Conservation (phyloP, 1,140 invertebrate genomes). For the Lordiphosa mommai region DNA sequence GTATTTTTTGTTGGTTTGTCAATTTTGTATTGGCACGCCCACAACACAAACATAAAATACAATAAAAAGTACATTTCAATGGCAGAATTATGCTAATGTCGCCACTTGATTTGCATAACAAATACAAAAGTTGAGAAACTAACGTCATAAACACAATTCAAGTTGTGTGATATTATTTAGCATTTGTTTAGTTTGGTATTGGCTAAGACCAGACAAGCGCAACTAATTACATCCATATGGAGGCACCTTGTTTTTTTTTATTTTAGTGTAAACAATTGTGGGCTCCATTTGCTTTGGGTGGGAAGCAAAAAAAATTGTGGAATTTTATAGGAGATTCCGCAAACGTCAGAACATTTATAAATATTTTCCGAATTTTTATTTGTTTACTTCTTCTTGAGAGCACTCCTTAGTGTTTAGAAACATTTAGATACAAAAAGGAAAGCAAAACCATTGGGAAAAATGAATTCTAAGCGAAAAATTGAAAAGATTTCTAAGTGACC, state of each 20-base stretch:
- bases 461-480: too few species aligned
- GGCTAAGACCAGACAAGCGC: conserved; percentile 25
- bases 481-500: too few species aligned
- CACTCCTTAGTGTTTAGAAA: neutral
- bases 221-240: conserved; percentile 58
- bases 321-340: conserved; percentile 29
- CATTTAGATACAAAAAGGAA: neutral
- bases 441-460: too few species aligned
- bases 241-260: conserved; percentile 34
- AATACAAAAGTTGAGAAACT: conserved; percentile 19
- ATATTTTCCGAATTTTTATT: neutral
- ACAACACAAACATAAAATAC: conserved; percentile 6
- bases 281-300: neutral
- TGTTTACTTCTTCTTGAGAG: neutral
- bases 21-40: conserved; percentile 34
- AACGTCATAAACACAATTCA: conserved; percentile 3
- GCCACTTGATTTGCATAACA: conserved; percentile 67
- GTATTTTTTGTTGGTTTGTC: conserved; percentile 20
- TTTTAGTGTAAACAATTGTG: conserved; percentile 38
- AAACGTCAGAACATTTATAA: conserved; percentile 1
- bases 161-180: conserved; percentile 25
- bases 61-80: conserved; percentile 35
- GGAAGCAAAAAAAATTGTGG: conserved; percentile 24
- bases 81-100: conserved; percentile 39
- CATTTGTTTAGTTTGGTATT: conserved; percentile 30